Evolutionary conservation across 2,888 invertebrate species (phyloP).

Genomic region (Folsomia candida): DNA sequence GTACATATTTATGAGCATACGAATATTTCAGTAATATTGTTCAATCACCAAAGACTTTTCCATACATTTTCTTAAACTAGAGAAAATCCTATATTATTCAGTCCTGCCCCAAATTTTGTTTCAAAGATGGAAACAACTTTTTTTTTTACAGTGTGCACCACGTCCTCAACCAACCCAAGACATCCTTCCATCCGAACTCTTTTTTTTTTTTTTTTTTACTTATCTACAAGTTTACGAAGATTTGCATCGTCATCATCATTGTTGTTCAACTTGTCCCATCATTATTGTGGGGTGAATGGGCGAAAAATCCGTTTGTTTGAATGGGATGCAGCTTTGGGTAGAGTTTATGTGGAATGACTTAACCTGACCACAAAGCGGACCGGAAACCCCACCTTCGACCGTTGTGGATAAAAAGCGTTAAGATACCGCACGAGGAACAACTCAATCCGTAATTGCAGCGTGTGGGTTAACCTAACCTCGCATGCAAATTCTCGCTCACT

Average conservation of each 20-base stretch:
- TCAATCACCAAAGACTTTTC: too few species aligned
- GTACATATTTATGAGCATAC: too few species aligned
- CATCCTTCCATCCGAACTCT: too few species aligned
- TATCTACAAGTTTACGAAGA: too few species aligned
- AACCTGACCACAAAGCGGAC: not conserved
- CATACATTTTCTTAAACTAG: too few species aligned
- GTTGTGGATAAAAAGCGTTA: not conserved
- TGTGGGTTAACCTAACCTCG: not conserved
- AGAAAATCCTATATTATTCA: too few species aligned
- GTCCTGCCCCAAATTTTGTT: too few species aligned
- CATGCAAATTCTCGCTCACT: not conserved
- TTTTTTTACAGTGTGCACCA: too few species aligned
- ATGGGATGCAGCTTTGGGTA: not conserved
- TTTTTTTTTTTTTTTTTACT: too few species aligned
- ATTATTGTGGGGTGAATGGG: not conserved
- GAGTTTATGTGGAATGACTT: not conserved
- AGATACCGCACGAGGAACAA: slow-evolving; percentile 2
- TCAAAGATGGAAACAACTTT: too few species aligned
- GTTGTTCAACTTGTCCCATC: not conserved
- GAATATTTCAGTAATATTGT: too few species aligned
- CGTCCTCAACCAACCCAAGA: too few species aligned
- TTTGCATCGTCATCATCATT: not conserved
- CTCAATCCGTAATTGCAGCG: slow-evolving; percentile 4
- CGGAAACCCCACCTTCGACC: slow-evolving; percentile 3
- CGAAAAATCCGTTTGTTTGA: not conserved